A percentile compares a stretch with the other conserved stretches of the same genome.
Conservation (phyloP, 2,888 invertebrate genomes). For the Cantharis flavilabris region DNA sequence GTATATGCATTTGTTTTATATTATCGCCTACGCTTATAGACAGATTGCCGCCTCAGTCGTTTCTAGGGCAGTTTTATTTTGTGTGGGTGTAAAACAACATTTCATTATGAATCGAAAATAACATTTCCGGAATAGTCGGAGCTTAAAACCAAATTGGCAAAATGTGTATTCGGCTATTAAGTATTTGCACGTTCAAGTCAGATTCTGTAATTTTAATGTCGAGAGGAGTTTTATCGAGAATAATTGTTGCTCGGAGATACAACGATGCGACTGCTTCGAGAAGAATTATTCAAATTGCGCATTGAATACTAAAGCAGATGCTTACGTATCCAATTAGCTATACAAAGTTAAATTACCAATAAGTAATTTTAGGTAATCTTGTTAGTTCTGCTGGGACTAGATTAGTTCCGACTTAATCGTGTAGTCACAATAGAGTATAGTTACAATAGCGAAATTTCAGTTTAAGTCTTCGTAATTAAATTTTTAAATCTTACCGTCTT, state of each 20-base stretch:
- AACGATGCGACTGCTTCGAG: neutral
- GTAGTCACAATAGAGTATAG: neutral
- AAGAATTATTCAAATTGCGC: neutral
- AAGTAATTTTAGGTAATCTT: neutral
- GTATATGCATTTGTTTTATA: neutral
- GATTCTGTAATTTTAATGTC: neutral
- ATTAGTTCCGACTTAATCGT: neutral
- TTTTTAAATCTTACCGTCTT: constrained; percentile 78
- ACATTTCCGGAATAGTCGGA: neutral
- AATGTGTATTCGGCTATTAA: neutral
- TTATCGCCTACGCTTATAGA: constrained; percentile 28
- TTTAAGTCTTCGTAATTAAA: neutral
- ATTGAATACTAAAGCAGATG: neutral
- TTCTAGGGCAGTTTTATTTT: constrained; percentile 2
- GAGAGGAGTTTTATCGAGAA: neutral
- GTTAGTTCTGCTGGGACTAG: neutral
- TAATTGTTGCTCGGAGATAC: neutral
- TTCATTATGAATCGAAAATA: constrained; percentile 1
- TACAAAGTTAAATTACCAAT: neutral
- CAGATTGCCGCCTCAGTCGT: constrained; percentile 27
- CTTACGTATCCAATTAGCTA: neutral
- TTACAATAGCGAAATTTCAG: neutral
- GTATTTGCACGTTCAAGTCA: neutral
- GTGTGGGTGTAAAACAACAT: constrained; percentile 13
- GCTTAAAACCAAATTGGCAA: neutral